A percentile compares a stretch with the other conserved stretches of the same genome.
These are phyloP conservation scores for Rhizoglyphus robini DNA, from an alignment of 1,140 invertebrate species.

Conservation along the genomic window DNA sequence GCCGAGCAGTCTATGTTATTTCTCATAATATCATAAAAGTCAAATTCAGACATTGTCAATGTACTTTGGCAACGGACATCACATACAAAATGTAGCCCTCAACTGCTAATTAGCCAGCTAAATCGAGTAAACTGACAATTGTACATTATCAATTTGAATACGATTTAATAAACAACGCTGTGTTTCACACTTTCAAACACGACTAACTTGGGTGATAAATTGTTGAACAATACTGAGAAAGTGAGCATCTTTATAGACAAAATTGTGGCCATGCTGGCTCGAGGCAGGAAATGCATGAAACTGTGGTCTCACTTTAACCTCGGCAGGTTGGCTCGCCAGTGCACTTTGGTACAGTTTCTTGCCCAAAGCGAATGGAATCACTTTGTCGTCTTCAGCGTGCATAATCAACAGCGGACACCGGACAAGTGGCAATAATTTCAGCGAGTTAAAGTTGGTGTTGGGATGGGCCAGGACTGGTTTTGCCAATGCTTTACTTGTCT, in stretches of 20 bases:
- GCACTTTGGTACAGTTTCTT: slow-evolving; percentile 43
- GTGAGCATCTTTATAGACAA: slow-evolving; percentile 21
- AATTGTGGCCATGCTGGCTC: slow-evolving; percentile 24
- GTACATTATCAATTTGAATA: too few relatives aligned
- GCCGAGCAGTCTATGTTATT: too few relatives aligned
- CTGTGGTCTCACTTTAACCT: slow-evolving; percentile 17
- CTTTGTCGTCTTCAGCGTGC: slow-evolving; percentile 71
- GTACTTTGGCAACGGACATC: too few relatives aligned
- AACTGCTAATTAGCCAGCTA: too few relatives aligned
- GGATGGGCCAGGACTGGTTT: slow-evolving; percentile 49
- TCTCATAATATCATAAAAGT: too few relatives aligned
- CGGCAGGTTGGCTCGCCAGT: not conserved
- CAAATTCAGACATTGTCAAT: too few relatives aligned
- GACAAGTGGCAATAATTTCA: slow-evolving; percentile 36
- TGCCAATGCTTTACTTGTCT: too few relatives aligned
- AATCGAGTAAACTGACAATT: too few relatives aligned
- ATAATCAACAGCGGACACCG: slow-evolving; percentile 63
- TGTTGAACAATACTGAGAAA: slow-evolving; percentile 21
- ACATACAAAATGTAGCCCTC: too few relatives aligned
- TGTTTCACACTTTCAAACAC: too few relatives aligned
- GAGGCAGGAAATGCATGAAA: slow-evolving; percentile 21
- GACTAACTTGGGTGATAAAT: too few relatives aligned
- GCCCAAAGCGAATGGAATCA: slow-evolving; percentile 62
- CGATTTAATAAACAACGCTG: too few relatives aligned
- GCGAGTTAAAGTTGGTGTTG: slow-evolving; percentile 26